Conservation (phyloP, 1,140 invertebrate genomes). For the Latrodectus geometricus region DNA sequence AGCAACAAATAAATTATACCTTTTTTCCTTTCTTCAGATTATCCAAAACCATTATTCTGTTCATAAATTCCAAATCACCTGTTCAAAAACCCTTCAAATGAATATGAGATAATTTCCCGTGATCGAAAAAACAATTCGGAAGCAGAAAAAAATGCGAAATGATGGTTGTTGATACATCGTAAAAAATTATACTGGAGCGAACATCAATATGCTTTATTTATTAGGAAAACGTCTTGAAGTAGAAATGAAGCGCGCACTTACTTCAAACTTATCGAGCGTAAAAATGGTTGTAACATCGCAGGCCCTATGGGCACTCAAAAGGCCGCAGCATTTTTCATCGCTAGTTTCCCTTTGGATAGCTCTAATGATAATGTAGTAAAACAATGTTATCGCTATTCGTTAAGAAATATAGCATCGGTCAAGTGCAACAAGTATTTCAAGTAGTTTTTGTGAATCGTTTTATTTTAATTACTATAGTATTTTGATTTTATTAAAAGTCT, state of each 20-base stretch:
- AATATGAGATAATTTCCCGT: background rate
- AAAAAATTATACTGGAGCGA: constrained; percentile 10
- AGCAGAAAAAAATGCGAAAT: background rate
- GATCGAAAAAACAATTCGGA: background rate
- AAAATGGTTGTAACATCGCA: constrained; percentile 1
- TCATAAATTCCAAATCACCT: background rate
- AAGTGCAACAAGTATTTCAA: background rate
- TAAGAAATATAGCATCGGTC: background rate
- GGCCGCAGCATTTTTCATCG: too few relatives aligned
- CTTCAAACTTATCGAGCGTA: constrained; percentile 25
- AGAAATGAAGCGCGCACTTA: background rate
- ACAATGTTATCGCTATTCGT: background rate
- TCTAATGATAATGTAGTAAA: constrained; percentile 25
- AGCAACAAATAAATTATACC: too few relatives aligned
- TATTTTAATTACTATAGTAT: background rate
- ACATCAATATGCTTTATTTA: constrained; percentile 42
- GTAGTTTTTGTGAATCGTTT: background rate
- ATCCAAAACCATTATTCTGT: background rate
- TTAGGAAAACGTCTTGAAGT: constrained; percentile 17
- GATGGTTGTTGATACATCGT: constrained; percentile 13
- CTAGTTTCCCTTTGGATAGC: background rate
- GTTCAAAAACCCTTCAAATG: background rate
- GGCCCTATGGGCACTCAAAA: background rate
- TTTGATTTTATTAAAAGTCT: background rate
- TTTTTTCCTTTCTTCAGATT: too few relatives aligned